Conservation (phyloP, 2,797 vertebrate genomes). For the Moxostoma hubbsi region DNA sequence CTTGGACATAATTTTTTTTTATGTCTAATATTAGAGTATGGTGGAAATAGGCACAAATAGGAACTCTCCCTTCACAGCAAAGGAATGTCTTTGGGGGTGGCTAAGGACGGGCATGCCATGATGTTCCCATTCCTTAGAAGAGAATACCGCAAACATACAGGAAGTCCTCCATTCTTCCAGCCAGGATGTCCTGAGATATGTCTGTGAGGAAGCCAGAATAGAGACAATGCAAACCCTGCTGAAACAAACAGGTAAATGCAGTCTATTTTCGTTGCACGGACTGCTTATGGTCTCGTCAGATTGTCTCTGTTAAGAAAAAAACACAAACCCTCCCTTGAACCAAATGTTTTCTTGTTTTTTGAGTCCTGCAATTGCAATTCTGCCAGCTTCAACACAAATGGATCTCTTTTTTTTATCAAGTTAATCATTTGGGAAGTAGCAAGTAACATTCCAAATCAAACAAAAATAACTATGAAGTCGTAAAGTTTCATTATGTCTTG, state of each 20-base stretch:
- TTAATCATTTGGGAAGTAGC: not conserved
- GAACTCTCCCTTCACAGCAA: constrained; percentile 51
- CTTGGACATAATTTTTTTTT: constrained; percentile 47
- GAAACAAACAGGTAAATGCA: constrained; percentile 51
- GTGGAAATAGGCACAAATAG: constrained; percentile 34
- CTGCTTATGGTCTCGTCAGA: constrained; percentile 3
- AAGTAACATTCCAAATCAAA: not conserved
- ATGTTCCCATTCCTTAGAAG: constrained; percentile 23
- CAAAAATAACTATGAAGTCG: not conserved
- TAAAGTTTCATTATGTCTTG: not conserved
- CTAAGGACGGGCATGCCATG: constrained; percentile 39
- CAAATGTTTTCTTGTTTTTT: not conserved
- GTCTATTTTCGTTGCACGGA: constrained; percentile 47
- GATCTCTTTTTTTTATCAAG: not conserved
- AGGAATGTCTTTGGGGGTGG: constrained; percentile 57
- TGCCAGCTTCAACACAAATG: not conserved
- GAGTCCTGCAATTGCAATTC: not conserved
- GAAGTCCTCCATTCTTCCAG: constrained; percentile 63
- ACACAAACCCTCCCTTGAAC: not conserved
- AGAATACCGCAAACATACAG: constrained; percentile 52
- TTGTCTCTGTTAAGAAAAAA: constrained; percentile 18
- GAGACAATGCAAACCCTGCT: constrained; percentile 7
- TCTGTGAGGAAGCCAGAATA: constrained; percentile 50
- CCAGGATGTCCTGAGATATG: constrained; percentile 67
- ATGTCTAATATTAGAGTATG: constrained; percentile 54